Base-by-base conservation (phyloP, 2,113 vertebrate species). In the Antechinus stuartii region DNA sequence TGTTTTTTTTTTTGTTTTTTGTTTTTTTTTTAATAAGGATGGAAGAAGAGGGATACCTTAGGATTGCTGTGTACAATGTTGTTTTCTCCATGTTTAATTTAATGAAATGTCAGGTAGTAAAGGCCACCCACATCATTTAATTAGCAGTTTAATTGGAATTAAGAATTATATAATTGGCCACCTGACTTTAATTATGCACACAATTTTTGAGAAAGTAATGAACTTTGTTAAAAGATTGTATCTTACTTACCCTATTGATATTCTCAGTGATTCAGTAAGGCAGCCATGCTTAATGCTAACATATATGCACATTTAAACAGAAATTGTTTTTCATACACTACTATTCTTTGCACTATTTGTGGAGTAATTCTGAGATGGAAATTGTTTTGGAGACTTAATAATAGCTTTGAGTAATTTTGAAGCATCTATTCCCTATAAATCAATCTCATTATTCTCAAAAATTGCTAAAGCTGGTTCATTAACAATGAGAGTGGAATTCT, bases 61-160 rank as follows among this genome's bases (percentile, higher is more conserved):
- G 76, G 54, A 52, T n/a, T 76, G 35, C 61, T n/a, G 16, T 54
- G 19, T 24, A 68, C 14, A 95, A 49, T 52, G 49, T 94, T 92
- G 47, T 96, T 90, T 47, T 57, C 3, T 54, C 47, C 4, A n/a
- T 23, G 9, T 84, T 91, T 92, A 54, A n/a, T 42, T 55, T 95
- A 89, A 61, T 24, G 92, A 93, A 96, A 94, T 91, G 52, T 54
- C 61, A 94, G 3, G 24, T 91, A 54, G 30, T 92, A 96, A 94
- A 95, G 57, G 35, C 7, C 42, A 96, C 24, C 1, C 35, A 90
- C 16, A 56, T n/a, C 35, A 76, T 91, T 50, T 94, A 94, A 95
- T 94, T 95, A 95, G 27, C 22, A 94, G 53, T 27, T 91, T 95
- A 96, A 96, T 54, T 96, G 90, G 95, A 94, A 56, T 92, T 50